A percentile compares a stretch with the other conserved stretches of the same genome.
phyloP scores from a whole-genome alignment of 2,797 vertebrate species.

The Eidolon dupreanum region DNA sequence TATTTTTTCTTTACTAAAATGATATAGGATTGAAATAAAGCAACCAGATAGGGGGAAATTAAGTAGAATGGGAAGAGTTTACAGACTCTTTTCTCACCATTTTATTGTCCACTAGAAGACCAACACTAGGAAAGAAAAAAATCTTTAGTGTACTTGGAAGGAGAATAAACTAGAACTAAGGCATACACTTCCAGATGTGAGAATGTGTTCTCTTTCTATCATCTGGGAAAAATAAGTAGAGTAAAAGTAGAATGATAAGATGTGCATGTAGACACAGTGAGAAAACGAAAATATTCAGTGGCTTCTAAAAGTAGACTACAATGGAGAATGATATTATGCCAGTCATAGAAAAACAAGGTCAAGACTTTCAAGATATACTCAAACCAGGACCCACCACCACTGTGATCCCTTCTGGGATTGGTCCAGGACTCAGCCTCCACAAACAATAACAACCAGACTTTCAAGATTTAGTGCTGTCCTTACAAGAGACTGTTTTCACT shows the following conservation, averaged over 20 bases:
- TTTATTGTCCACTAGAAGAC: conserved; percentile 11
- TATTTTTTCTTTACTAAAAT: background rate
- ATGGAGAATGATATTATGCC: background rate
- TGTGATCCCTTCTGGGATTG: background rate
- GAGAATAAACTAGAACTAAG: conserved; percentile 7
- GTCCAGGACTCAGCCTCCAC: background rate
- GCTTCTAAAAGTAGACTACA: conserved; percentile 17
- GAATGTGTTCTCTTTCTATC: background rate
- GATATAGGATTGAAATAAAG: background rate
- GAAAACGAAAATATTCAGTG: background rate
- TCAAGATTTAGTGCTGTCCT: conserved; percentile 69
- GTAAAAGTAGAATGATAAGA: background rate
- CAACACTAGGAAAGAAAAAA: background rate
- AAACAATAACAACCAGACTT: conserved; percentile 59
- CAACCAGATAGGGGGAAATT: background rate
- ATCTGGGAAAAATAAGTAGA: background rate
- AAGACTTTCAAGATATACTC: background rate
- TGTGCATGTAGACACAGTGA: conserved; percentile 22
- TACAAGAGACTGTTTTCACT: conserved; percentile 67
- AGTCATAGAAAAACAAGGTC: background rate
- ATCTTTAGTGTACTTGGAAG: background rate
- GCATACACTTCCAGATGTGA: conserved; percentile 36
- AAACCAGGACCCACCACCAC: background rate
- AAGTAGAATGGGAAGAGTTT: background rate
- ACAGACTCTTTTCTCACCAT: background rate